Conservation (phyloP, 2,113 vertebrate genomes). For the Phalacrocorax carbo region DNA sequence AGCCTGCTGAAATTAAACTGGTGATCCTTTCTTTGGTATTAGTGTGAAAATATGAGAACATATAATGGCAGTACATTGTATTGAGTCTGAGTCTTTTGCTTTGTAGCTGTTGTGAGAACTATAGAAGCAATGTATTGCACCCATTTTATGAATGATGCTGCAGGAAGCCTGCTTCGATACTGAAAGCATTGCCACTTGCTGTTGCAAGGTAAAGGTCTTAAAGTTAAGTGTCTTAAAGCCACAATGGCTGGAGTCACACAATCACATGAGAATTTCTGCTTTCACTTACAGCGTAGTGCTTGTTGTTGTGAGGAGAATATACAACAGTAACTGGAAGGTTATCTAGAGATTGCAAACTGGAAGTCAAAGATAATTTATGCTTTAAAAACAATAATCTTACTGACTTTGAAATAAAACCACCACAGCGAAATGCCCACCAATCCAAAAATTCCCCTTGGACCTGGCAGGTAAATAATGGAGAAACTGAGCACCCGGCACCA, state of each 20-base stretch:
- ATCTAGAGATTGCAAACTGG: neutral
- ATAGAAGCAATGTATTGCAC: accelerated
- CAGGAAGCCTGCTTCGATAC: neutral
- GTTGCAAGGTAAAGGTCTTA: neutral
- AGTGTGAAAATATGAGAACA: accelerated
- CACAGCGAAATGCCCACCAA: neutral
- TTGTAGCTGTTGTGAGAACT: neutral
- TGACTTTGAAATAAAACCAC: neutral
- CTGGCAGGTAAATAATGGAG: neutral
- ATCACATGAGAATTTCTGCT: neutral
- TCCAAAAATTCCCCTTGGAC: neutral
- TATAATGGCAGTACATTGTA: accelerated
- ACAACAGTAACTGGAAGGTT: accelerated
- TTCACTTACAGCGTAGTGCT: accelerated
- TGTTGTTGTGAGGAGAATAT: accelerated
- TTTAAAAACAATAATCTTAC: neutral
- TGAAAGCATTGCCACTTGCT: neutral
- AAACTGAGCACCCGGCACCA: no score
- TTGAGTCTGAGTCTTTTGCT: neutral
- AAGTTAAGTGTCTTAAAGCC: neutral
- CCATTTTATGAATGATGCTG: neutral
- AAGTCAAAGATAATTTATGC: neutral
- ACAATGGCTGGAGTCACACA: neutral
- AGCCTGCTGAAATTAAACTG: neutral
- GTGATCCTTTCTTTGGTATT: neutral